These are phyloP conservation scores for Parus major DNA, from an alignment of 2,113 vertebrate genomes.

Conservation along the genomic window DNA sequence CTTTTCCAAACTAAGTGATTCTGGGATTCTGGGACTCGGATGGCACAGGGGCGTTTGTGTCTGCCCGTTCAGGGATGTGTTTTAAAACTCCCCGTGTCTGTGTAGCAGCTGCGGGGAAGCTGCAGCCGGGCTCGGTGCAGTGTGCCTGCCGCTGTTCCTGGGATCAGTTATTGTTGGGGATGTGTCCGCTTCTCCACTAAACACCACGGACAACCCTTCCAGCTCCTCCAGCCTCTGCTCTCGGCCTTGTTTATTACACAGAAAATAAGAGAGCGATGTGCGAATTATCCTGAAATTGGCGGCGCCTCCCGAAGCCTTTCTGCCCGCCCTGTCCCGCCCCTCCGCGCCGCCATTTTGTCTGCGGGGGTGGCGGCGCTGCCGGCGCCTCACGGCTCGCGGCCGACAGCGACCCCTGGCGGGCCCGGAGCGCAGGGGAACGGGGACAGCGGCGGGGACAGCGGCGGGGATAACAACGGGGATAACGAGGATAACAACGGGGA, in stretches of 20 bases:
- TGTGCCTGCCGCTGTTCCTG: background rate
- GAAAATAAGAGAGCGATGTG: background rate
- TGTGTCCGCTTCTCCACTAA: background rate
- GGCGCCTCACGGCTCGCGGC: background rate
- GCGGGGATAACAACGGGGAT: background rate
- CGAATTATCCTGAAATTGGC: background rate
- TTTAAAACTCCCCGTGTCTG: fast-evolving
- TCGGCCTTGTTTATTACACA: slow-evolving; percentile 10
- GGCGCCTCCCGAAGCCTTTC: fast-evolving
- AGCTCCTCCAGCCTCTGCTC: background rate
- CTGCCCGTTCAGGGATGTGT: background rate
- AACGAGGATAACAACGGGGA: background rate
- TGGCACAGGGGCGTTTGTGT: fast-evolving
- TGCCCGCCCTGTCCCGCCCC: fast-evolving
- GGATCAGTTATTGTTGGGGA: background rate
- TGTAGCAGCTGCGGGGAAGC: background rate
- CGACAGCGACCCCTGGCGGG: background rate
- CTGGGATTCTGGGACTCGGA: background rate
- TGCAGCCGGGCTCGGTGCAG: background rate
- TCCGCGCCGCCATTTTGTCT: background rate
- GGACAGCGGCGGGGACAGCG: background rate
- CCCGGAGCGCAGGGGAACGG: background rate
- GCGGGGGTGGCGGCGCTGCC: background rate
- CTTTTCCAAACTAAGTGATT: background rate
- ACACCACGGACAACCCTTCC: background rate